These are phyloP conservation scores for Equus przewalskii DNA, from an alignment of 2,113 vertebrate species.

Conservation along the genomic window DNA sequence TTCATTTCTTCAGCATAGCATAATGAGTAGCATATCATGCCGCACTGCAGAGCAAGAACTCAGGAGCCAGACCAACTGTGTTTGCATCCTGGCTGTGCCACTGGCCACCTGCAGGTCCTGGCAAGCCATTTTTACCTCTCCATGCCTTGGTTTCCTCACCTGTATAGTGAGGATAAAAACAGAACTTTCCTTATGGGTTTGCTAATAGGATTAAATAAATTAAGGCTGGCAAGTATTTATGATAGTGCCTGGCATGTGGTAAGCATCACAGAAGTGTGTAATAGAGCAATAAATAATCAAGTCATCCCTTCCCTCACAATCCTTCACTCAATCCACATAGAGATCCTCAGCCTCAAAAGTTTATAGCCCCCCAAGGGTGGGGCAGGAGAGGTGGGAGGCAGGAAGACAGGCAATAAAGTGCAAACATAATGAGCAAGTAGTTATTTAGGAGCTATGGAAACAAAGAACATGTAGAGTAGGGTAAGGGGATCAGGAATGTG, in stretches of 20 bases:
- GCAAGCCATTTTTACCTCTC: background rate
- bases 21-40: background rate
- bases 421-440: background rate
- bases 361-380: background rate
- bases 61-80: accelerated
- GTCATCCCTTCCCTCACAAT: background rate
- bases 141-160: background rate
- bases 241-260: background rate
- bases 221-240: background rate
- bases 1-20: background rate
- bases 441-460: background rate
- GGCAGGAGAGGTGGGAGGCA: background rate
- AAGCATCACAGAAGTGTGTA: background rate
- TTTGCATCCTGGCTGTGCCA: background rate
- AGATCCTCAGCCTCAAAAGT: background rate
- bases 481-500: background rate
- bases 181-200: background rate
- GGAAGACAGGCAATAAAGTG: background rate
- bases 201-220: background rate
- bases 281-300: background rate
- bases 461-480: background rate
- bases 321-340: background rate
- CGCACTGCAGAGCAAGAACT: background rate
- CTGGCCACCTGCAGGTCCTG: background rate
- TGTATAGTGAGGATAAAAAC: background rate